Evolutionary conservation across 1,140 invertebrate species (phyloP).

Genomic region (Hypothenemus hampei): DNA sequence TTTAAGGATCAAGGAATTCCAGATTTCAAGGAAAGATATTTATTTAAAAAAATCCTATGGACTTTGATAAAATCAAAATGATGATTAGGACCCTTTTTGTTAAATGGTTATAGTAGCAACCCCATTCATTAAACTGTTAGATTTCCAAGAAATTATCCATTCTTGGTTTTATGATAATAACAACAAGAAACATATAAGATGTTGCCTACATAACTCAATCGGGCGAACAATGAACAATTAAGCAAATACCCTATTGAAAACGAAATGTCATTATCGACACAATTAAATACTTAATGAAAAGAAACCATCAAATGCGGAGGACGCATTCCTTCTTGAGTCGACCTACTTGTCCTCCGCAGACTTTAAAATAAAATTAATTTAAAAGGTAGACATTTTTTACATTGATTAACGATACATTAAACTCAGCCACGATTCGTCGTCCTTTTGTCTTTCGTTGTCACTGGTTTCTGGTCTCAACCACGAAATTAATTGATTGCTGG

Average conservation of each 20-base stretch:
- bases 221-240: no score
- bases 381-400: constrained; percentile 24
- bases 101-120: constrained; percentile 4
- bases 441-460: constrained; percentile 25
- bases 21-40: constrained; percentile 10
- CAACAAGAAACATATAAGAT: no score
- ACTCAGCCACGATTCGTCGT: constrained; percentile 25
- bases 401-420: constrained; percentile 27
- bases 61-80: constrained; percentile 10
- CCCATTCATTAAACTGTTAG: constrained; percentile 13
- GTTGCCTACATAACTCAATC: no score
- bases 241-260: no score
- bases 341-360: constrained; percentile 21
- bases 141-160: constrained; percentile 9
- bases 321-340: constrained; percentile 21
- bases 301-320: constrained; percentile 8
- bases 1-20: constrained; percentile 11
- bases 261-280: no score
- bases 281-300: no score
- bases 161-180: neutral
- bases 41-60: constrained; percentile 1
- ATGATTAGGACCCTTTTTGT: constrained; percentile 13
- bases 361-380: constrained; percentile 24
- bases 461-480: constrained; percentile 14
- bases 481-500: constrained; percentile 24